Conservation (phyloP, 2,888 invertebrate species). For the Drosophila atroscutellata region DNA sequence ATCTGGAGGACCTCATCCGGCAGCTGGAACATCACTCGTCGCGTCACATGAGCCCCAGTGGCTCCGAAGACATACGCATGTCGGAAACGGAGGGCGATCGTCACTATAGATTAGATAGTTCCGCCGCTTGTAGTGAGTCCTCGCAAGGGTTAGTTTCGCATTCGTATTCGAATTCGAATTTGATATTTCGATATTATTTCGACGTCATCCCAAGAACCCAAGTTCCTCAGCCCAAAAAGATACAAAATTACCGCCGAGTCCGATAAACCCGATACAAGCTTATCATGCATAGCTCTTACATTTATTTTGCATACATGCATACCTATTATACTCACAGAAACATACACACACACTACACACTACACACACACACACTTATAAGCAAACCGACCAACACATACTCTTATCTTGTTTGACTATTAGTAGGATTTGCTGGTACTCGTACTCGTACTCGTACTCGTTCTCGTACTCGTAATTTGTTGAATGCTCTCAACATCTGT, state of each 20-base stretch:
- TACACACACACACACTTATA: constrained; percentile 10
- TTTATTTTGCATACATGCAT: constrained; percentile 50
- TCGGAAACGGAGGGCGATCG: constrained; percentile 96
- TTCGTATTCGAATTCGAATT: constrained; percentile 3
- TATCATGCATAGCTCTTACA: constrained; percentile 57
- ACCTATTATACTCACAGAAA: constrained; percentile 1
- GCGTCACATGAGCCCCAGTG: constrained; percentile 95
- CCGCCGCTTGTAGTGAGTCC: constrained; percentile 89
- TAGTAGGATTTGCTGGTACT: constrained; percentile 14
- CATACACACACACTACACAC: background rate
- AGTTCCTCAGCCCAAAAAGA: constrained; percentile 4
- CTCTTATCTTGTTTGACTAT: constrained; percentile 10
- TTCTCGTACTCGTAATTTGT: constrained; percentile 35
- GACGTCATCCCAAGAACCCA: constrained; percentile 16
- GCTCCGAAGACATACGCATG: constrained; percentile 93
- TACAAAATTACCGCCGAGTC: constrained; percentile 37
- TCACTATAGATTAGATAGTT: constrained; percentile 93
- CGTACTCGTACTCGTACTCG: constrained; percentile 40
- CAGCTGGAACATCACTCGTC: constrained; percentile 94
- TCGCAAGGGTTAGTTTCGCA: constrained; percentile 88
- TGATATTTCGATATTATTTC: constrained; percentile 16
- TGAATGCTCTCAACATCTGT: constrained; percentile 43
- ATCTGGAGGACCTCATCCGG: constrained; percentile 95
- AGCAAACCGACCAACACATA: constrained; percentile 8
- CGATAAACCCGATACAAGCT: constrained; percentile 51